Evolutionary conservation across 2,797 vertebrate species (phyloP), one percentile per base, ranked within the genome.

Genomic region (Bucorvus abyssinicus): DNA sequence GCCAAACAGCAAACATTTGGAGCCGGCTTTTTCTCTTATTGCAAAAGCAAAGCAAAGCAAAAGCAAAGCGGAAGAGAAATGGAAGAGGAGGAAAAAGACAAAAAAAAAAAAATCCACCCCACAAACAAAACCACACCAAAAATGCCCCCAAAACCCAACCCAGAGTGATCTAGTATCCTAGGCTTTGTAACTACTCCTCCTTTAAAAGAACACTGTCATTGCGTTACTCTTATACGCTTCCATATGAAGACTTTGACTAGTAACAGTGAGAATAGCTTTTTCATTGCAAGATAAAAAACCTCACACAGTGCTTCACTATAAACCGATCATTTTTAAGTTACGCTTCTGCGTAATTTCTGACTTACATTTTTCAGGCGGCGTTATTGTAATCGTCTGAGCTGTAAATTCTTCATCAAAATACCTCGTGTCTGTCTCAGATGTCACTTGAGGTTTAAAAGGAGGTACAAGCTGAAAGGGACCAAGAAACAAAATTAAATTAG

Each of bases 391-490:
- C 94, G 99, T 99, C 98, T 99, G 99, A 96, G 99, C 99, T 93
- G 99, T 99, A 98, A 99, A 99, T 98, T 99, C 99, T 98, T 99
- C 99, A 94, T 99, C 99, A 93, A 99, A 99, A 98, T 99, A 99
- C 97, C 99, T 99, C 97, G 99, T 99, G 97, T 99, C 99, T 67
- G 99, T 99, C 97, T 99, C 99, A 71, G 99, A 99, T 63, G 99
- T 99, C 97, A 99, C 99, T 98, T 99, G 99, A 98, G 99, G 99
- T 98, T 99, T 99, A 98, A 99, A 99, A 88, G 99, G 99, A 98
- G 99, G 99, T 96, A 98, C 97, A 97, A 99, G 98, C 99, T 99
- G 91, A 95, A 97, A 97, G 45, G 71, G 64, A 93, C 6, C 69
- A 70, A 95, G 84, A 97, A 90, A 92, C 16, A 95, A 90, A 89